Conservation (phyloP, 37 sponge, comb jelly and placozoan species). For the Halisarca cf. caerulea region DNA sequence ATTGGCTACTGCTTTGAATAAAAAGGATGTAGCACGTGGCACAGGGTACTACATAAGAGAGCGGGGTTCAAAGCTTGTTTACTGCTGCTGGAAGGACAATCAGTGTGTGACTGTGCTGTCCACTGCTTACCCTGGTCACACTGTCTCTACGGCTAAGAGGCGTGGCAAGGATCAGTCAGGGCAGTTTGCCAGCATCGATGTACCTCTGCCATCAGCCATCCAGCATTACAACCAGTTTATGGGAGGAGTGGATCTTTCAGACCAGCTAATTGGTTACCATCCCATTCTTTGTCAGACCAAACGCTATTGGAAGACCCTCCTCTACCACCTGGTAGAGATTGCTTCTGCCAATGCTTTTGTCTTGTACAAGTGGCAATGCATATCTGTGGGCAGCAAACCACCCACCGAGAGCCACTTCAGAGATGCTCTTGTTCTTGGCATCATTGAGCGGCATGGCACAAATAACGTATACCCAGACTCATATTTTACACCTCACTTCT, state of each 20-base stretch:
- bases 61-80: neutral
- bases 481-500: neutral
- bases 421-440: neutral
- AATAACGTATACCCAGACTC: too few relatives aligned
- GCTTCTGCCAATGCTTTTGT: neutral
- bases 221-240: neutral
- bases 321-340: neutral
- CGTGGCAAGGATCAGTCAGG: neutral
- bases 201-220: constrained; percentile 1
- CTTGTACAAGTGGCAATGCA: neutral
- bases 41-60: constrained; percentile 9
- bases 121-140: constrained; percentile 5
- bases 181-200: neutral
- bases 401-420: neutral
- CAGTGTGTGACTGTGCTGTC: constrained; percentile 16
- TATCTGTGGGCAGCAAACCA: neutral
- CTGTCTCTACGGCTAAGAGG: neutral
- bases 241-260: neutral
- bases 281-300: neutral
- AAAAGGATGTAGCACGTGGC: neutral
- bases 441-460: neutral
- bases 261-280: neutral
- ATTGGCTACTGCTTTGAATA: neutral
- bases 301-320: neutral
- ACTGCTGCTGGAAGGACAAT: constrained; percentile 18